phyloP scores from a whole-genome alignment of 2,888 invertebrate genomes.

The Caenorhabditis sinica region DNA sequence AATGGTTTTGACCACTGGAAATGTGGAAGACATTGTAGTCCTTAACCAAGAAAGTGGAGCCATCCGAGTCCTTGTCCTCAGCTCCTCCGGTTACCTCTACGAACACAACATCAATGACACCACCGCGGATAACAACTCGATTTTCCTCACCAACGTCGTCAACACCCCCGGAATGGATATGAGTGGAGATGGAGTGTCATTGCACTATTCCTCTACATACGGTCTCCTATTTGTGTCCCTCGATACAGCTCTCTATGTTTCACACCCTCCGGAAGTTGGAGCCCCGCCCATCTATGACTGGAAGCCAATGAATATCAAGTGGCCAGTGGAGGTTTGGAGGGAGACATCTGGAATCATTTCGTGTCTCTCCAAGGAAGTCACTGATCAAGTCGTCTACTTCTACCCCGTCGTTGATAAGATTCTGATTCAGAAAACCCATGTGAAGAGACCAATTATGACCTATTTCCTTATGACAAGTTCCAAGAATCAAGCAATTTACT shows the following conservation, averaged over 20 bases:
- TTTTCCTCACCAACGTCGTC: conserved; percentile 68
- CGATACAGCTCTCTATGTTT: conserved; percentile 49
- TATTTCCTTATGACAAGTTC: conserved; percentile 42
- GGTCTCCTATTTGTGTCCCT: conserved; percentile 65
- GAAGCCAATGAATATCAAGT: conserved; percentile 29
- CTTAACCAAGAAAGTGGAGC: conserved; percentile 41
- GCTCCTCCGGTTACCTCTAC: conserved; percentile 65
- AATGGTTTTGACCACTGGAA: conserved; percentile 70
- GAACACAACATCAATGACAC: conserved; percentile 54
- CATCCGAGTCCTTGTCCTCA: conserved; percentile 58
- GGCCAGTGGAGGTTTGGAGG: conserved; percentile 48
- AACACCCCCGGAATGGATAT: conserved; percentile 38
- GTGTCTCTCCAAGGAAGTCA: conserved; percentile 23
- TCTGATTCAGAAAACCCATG: conserved; percentile 14
- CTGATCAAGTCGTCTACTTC: conserved; percentile 27
- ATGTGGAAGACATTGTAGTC: conserved; percentile 65
- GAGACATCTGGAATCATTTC: conserved; percentile 55
- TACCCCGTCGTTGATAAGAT: conserved; percentile 34
- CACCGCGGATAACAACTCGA: conserved; percentile 64
- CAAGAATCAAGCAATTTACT: conserved; percentile 55
- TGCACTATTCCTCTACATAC: conserved; percentile 67
- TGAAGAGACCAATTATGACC: conserved; percentile 20
- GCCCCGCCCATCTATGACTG: conserved; percentile 27
- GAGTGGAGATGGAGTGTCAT: conserved; percentile 37
- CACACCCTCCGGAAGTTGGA: conserved; percentile 16